These are phyloP conservation scores for Typhlomys cinereus DNA, from an alignment of 2,113 vertebrate species.

Conservation along the genomic window DNA sequence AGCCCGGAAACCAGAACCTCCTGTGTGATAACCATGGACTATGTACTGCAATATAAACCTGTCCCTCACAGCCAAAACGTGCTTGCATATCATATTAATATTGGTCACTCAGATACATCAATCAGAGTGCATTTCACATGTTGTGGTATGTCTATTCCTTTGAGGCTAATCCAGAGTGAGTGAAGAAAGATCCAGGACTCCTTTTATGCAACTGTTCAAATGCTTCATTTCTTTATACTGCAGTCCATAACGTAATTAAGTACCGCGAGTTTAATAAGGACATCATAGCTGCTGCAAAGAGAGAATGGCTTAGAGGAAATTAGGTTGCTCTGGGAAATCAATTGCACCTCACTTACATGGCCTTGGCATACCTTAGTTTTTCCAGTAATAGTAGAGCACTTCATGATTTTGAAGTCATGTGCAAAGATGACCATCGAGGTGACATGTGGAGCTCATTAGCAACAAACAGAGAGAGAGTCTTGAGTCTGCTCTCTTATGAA, in stretches of 20 bases:
- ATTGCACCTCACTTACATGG: conserved; percentile 25
- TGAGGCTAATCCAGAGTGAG: conserved; percentile 47
- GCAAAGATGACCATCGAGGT: background rate
- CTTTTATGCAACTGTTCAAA: conserved; percentile 35
- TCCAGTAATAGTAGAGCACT: background rate
- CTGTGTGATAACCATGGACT: background rate
- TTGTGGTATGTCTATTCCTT: background rate
- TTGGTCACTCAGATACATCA: background rate
- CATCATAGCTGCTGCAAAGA: conserved; percentile 9
- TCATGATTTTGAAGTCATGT: background rate
- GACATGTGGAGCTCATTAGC: background rate
- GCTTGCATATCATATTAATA: background rate
- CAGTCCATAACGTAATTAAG: conserved; percentile 41
- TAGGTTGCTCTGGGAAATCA: conserved; percentile 53
- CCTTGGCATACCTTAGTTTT: background rate
- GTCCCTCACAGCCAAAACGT: background rate
- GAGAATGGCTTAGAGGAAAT: conserved; percentile 50
- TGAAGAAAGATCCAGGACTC: background rate
- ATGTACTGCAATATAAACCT: background rate
- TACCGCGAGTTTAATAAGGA: conserved; percentile 15
- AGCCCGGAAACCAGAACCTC: too few species aligned
- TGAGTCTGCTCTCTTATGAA: background rate
- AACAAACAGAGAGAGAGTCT: background rate
- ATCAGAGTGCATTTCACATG: conserved; percentile 37
- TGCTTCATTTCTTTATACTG: conserved; percentile 62